Conservation (phyloP, 1,140 invertebrate species). For the Drosophila subobscura region DNA sequence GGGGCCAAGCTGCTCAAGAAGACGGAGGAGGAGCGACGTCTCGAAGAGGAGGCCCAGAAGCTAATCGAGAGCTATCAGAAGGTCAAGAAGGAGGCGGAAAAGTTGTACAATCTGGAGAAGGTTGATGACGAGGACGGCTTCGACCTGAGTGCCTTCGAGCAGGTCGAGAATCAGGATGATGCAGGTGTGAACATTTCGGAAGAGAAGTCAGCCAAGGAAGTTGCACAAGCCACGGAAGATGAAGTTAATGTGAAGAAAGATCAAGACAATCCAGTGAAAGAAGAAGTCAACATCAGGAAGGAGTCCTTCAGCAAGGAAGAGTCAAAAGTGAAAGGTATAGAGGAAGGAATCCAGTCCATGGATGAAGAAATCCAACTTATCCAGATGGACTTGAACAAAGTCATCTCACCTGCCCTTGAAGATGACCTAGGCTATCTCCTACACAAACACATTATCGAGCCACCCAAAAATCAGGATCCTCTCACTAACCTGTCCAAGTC, state of each 20-base stretch:
- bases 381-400: constrained; percentile 15
- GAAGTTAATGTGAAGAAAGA: neutral
- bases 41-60: constrained; percentile 77
- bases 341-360: constrained; percentile 6
- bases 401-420: constrained; percentile 19
- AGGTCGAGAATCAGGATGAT: constrained; percentile 32
- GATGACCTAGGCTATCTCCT: constrained; percentile 74
- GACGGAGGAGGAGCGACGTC: constrained; percentile 71
- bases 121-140: constrained; percentile 74
- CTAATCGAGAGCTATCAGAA: constrained; percentile 81
- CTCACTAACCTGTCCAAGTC: constrained; percentile 19
- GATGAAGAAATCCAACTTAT: constrained; percentile 5
- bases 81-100: constrained; percentile 76
- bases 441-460: constrained; percentile 73
- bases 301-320: constrained; percentile 11
- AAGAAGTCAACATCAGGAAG: constrained; percentile 1
- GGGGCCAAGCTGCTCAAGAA: constrained; percentile 71
- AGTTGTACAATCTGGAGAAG: constrained; percentile 57
- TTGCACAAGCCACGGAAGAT: constrained; percentile 1
- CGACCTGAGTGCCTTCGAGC: constrained; percentile 69
- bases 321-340: constrained; percentile 4
- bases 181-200: neutral
- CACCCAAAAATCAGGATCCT: constrained; percentile 11
- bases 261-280: neutral
- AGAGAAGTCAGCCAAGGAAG: neutral